Conservation (phyloP, 2,797 vertebrate genomes). For the Catharus ustulatus region DNA sequence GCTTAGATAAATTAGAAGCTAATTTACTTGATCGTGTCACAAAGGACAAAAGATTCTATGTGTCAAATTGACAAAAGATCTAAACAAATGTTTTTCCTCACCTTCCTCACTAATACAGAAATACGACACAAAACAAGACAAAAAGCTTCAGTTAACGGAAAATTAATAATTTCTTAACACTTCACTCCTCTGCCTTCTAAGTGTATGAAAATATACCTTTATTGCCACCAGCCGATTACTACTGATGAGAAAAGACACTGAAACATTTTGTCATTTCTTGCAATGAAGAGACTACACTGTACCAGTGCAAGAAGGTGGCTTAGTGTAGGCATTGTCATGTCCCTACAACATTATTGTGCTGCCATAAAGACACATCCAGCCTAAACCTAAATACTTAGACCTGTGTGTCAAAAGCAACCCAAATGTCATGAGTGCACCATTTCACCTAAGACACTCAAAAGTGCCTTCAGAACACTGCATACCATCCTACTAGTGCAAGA, state of each 20-base stretch:
- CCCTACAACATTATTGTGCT: not conserved
- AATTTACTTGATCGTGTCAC: not conserved
- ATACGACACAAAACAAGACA: not conserved
- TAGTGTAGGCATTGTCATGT: accelerated
- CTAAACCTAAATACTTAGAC: not conserved
- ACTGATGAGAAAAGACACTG: not conserved
- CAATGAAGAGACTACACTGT: not conserved
- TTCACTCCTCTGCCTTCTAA: not conserved
- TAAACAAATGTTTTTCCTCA: not conserved
- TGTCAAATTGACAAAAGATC: not conserved
- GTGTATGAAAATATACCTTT: not conserved
- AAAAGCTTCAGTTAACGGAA: not conserved
- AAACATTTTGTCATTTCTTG: not conserved
- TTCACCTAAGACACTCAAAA: not conserved
- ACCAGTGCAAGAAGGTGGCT: not conserved
- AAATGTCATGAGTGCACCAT: not conserved
- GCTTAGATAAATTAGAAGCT: not conserved
- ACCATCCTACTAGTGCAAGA: not conserved
- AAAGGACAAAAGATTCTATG: not conserved
- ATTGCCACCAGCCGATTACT: not conserved
- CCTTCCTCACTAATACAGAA: not conserved
- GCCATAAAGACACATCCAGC: not conserved
- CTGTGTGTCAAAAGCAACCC: not conserved
- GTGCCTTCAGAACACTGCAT: not conserved
- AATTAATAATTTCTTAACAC: not conserved